phyloP scores from a whole-genome alignment of 2,888 invertebrate genomes.

The Polydrusus cervinus region DNA sequence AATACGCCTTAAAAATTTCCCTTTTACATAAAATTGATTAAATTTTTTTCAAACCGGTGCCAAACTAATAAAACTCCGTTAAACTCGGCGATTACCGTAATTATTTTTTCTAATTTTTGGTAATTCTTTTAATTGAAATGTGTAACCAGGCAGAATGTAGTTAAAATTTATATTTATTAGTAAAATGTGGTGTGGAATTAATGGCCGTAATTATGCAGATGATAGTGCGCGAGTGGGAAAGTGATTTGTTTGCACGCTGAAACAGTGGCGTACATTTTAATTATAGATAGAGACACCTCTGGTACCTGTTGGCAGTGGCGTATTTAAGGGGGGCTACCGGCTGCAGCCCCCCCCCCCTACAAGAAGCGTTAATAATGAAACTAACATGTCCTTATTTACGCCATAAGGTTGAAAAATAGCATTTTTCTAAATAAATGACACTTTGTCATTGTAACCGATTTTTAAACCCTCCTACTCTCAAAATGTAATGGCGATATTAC shows the following conservation, averaged over 20 bases:
- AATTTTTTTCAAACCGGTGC: not conserved
- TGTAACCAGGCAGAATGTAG: constrained; percentile 10
- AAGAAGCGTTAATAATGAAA: too few relatives aligned
- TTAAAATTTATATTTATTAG: constrained; percentile 40
- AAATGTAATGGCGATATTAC: too few relatives aligned
- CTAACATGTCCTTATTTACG: too few relatives aligned
- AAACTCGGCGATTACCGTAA: not conserved
- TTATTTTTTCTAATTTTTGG: not conserved
- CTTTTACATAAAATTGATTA: not conserved
- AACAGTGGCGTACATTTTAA: not conserved
- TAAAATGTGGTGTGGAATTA: constrained; percentile 40
- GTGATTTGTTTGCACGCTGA: constrained; percentile 10
- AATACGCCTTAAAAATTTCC: too few relatives aligned
- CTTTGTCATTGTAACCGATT: too few relatives aligned
- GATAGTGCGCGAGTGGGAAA: constrained; percentile 21
- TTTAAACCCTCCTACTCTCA: too few relatives aligned
- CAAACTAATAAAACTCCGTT: constrained; percentile 11
- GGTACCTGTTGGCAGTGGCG: too few relatives aligned
- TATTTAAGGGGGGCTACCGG: too few relatives aligned
- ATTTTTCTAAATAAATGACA: too few relatives aligned
- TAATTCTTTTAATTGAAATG: constrained; percentile 7
- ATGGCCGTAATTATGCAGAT: constrained; percentile 26
- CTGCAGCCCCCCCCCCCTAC: too few relatives aligned
- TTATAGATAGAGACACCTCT: too few relatives aligned
- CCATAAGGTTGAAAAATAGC: too few relatives aligned